These are phyloP conservation scores for Danio albolineatus DNA, from an alignment of 2,797 vertebrate genomes.

Conservation along the genomic window DNA sequence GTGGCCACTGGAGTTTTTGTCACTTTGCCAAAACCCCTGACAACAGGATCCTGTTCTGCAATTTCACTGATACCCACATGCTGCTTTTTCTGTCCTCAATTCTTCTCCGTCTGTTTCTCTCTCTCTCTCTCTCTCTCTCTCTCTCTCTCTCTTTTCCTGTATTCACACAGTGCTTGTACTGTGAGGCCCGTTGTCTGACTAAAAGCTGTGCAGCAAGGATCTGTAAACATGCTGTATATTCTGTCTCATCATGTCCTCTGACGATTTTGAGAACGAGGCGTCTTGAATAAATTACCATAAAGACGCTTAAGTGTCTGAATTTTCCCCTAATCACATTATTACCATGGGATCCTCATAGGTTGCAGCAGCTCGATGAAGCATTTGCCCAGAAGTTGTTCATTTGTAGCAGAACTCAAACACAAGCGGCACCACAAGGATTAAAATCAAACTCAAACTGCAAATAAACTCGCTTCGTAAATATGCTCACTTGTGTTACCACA, in stretches of 20 bases:
- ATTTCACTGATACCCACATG: constrained; percentile 6
- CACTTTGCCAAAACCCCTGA: constrained; percentile 19
- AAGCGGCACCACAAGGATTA: constrained; percentile 12
- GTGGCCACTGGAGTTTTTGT: background rate
- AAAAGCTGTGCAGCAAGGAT: constrained; percentile 16
- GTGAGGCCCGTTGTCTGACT: constrained; percentile 4
- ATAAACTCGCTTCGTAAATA: constrained; percentile 22
- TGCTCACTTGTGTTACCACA: constrained; percentile 11
- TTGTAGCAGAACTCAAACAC: constrained; percentile 10
- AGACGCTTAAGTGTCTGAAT: background rate
- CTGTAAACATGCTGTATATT: constrained; percentile 31
- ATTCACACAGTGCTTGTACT: background rate
- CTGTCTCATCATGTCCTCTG: constrained; percentile 1
- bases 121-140: background rate
- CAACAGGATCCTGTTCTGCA: constrained; percentile 4
- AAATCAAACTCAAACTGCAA: constrained; percentile 15
- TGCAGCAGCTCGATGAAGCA: background rate
- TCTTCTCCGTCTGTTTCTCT: too few species aligned
- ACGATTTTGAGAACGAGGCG: background rate
- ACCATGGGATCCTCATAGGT: background rate
- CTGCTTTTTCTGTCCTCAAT: background rate
- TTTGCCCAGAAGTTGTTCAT: background rate
- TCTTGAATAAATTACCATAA: constrained; percentile 22
- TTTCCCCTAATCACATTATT: constrained; percentile 8
- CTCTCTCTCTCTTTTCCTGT: background rate